These are phyloP conservation scores for Orchesella flavescens DNA, from an alignment of 2,888 invertebrate genomes.

Conservation along the genomic window DNA sequence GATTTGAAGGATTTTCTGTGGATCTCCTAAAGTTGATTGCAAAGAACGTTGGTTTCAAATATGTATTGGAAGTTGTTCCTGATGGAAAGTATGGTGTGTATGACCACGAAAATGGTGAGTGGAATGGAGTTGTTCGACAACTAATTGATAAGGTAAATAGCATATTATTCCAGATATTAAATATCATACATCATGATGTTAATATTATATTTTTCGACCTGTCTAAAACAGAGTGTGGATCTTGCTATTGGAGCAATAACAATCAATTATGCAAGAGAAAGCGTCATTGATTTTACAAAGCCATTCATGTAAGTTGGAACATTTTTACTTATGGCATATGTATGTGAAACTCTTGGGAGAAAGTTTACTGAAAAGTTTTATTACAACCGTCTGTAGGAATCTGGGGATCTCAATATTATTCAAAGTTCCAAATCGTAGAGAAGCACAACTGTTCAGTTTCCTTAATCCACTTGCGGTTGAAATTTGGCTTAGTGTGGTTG, in stretches of 20 bases:
- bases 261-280: constrained; percentile 89
- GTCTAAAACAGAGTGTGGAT: constrained; percentile 87
- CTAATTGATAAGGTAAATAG: constrained; percentile 77
- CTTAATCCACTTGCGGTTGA: constrained; percentile 95
- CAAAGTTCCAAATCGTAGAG: constrained; percentile 84
- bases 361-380: too few species aligned
- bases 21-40: constrained; percentile 89
- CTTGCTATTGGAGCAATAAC: constrained; percentile 96
- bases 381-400: too few species aligned
- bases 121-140: constrained; percentile 92
- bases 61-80: constrained; percentile 86
- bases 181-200: too few species aligned
- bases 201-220: constrained; percentile 68
- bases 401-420: constrained; percentile 91
- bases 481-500: constrained; percentile 87
- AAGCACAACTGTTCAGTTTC: constrained; percentile 89
- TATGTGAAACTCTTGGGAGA: too few species aligned
- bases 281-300: constrained; percentile 96
- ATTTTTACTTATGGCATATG: neutral
- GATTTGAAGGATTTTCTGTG: constrained; percentile 93
- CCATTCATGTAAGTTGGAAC: constrained; percentile 86
- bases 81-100: constrained; percentile 92
- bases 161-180: too few species aligned
- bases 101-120: constrained; percentile 88
- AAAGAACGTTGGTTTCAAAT: constrained; percentile 89